These are phyloP conservation scores for Lithophane semibrunnea DNA, from an alignment of 2,888 invertebrate genomes.

Conservation along the genomic window DNA sequence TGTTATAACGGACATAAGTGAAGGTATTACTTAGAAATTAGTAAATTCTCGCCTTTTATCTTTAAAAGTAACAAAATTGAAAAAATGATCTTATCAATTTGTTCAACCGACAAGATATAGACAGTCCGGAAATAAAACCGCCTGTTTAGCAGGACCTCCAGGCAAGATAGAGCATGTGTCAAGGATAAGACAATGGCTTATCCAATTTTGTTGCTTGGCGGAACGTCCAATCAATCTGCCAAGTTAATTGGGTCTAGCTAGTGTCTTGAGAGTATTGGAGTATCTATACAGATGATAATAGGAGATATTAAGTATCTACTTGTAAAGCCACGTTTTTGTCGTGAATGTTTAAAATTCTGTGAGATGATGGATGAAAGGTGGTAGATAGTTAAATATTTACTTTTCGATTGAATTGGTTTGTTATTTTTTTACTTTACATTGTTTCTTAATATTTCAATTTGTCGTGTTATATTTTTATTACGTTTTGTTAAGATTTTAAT, in stretches of 20 bases:
- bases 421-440: too few species aligned
- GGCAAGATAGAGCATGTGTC: slow-evolving; percentile 1
- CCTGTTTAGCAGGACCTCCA: not conserved
- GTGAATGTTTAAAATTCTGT: not conserved
- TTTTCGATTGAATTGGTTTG: not conserved
- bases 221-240: slow-evolving; percentile 34
- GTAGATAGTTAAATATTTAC: not conserved
- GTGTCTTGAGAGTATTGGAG: slow-evolving; percentile 7
- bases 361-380: not conserved
- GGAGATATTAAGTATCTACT: not conserved
- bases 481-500: not conserved
- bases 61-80: not conserved
- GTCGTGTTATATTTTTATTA: not conserved
- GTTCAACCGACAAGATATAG: not conserved
- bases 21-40: not conserved
- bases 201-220: slow-evolving; percentile 23
- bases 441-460: not conserved
- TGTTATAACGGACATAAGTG: not conserved
- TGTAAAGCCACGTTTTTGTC: not conserved
- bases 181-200: slow-evolving; percentile 24
- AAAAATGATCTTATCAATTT: not conserved
- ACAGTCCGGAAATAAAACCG: not conserved
- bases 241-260: slow-evolving; percentile 31
- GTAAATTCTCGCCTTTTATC: not conserved
- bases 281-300: not conserved